Conservation (phyloP, 2,113 vertebrate genomes). For the Dipodomys merriami region DNA sequence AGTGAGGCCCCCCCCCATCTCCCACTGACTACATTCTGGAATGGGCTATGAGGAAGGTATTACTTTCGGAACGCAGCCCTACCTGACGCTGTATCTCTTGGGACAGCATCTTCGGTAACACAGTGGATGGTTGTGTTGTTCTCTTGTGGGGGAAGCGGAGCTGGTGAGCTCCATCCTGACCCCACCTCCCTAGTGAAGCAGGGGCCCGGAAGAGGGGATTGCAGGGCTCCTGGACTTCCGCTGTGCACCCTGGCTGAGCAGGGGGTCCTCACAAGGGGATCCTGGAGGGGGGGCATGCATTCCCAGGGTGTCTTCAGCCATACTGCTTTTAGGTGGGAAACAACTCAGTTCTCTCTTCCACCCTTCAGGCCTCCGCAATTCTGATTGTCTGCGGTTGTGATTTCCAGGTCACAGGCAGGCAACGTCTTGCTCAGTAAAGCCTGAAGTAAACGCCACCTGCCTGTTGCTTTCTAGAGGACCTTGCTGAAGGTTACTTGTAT, state of each 20-base stretch:
- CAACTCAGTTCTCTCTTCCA: not conserved
- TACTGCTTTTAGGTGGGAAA: not conserved
- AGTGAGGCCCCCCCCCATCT: not conserved
- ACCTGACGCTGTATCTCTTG: not conserved
- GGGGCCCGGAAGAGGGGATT: not conserved
- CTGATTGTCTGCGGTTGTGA: not conserved
- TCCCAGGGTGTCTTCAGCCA: not conserved
- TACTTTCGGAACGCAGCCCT: not conserved
- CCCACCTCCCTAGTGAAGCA: not conserved
- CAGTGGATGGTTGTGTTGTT: not conserved
- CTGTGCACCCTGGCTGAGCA: not conserved
- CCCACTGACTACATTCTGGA: not conserved
- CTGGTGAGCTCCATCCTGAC: not conserved
- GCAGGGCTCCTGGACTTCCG: too few species aligned
- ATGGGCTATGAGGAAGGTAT: not conserved
- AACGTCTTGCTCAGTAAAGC: conserved; percentile 3
- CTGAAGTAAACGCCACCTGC: not conserved
- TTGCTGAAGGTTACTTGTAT: not conserved
- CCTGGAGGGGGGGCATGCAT: not conserved
- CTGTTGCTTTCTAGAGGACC: not conserved
- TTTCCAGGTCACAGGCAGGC: conserved; percentile 12
- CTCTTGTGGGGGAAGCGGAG: not conserved
- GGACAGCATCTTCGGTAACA: not conserved
- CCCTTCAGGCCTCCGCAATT: not conserved
- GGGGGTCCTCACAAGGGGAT: not conserved